Conservation (phyloP, 1,140 invertebrate species). For the Maniola jurtina region DNA sequence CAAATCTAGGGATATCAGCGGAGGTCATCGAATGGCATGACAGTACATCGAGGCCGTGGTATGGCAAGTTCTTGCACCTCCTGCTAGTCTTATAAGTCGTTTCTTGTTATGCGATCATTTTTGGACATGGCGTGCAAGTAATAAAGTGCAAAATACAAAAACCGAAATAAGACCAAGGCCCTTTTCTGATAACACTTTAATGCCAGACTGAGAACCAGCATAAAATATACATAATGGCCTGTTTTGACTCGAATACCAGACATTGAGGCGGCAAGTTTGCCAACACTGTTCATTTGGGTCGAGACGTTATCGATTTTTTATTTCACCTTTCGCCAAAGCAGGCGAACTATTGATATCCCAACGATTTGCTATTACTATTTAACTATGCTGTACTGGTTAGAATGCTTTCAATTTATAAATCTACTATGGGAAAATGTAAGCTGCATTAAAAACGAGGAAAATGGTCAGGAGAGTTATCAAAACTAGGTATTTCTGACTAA, state of each 20-base stretch:
- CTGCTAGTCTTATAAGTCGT: too few relatives aligned
- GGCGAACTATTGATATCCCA: constrained; percentile 7
- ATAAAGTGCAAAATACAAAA: neutral
- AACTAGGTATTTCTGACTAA: too few relatives aligned
- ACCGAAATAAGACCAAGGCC: constrained; percentile 4
- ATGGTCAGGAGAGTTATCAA: too few relatives aligned
- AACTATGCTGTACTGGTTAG: neutral
- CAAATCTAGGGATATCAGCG: too few relatives aligned
- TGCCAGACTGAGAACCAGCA: constrained; percentile 18
- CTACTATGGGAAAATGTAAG: neutral
- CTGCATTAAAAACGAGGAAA: neutral
- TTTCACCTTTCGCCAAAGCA: constrained; percentile 14
- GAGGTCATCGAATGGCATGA: too few relatives aligned
- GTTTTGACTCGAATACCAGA: constrained; percentile 28
- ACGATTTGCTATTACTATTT: neutral
- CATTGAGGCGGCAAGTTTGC: constrained; percentile 26
- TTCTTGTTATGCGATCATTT: too few relatives aligned
- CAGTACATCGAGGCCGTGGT: too few relatives aligned
- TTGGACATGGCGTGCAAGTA: neutral
- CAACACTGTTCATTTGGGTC: constrained; percentile 30
- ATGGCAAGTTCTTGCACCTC: too few relatives aligned
- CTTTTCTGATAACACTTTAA: constrained; percentile 13
- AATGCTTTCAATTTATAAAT: neutral
- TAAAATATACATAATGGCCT: constrained; percentile 24
- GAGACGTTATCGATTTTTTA: constrained; percentile 31